These are phyloP conservation scores for Polydrusus pterygomalis DNA, from an alignment of 2,888 invertebrate genomes.

Conservation along the genomic window DNA sequence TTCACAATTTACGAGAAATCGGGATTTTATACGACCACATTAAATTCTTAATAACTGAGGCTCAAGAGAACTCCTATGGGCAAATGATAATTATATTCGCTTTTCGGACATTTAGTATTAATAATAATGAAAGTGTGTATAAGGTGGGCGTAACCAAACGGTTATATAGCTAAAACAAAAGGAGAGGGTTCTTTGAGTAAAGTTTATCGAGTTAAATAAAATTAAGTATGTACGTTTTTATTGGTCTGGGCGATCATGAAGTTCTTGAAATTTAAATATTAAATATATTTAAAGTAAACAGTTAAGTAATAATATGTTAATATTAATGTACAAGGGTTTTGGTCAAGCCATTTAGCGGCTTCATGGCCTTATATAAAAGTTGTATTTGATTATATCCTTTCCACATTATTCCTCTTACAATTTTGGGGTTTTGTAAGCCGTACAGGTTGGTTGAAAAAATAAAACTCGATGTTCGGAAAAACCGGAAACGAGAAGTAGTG, in stretches of 20 bases:
- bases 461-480: too few species aligned
- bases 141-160: slow-evolving; percentile 25
- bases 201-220: slow-evolving; percentile 21
- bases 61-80: slow-evolving; percentile 40
- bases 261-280: slow-evolving; percentile 1
- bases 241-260: not conserved
- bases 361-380: not conserved
- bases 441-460: too few species aligned
- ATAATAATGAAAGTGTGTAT: slow-evolving; percentile 38
- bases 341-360: not conserved
- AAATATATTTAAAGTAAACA: not conserved
- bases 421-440: too few species aligned
- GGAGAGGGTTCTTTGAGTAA: slow-evolving; percentile 9
- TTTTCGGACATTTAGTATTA: slow-evolving; percentile 44
- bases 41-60: slow-evolving; percentile 56
- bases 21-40: slow-evolving; percentile 61
- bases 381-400: not conserved
- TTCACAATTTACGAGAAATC: slow-evolving; percentile 62
- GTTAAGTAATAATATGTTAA: not conserved
- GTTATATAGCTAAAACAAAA: slow-evolving; percentile 15
- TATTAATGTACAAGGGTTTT: not conserved
- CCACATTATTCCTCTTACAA: too few species aligned
- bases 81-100: slow-evolving; percentile 50
- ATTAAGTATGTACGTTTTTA: slow-evolving; percentile 14
- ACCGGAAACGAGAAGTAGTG: too few species aligned